Evolutionary conservation across 2,113 vertebrate species (phyloP).

Genomic region (Pleuronectes platessa): DNA sequence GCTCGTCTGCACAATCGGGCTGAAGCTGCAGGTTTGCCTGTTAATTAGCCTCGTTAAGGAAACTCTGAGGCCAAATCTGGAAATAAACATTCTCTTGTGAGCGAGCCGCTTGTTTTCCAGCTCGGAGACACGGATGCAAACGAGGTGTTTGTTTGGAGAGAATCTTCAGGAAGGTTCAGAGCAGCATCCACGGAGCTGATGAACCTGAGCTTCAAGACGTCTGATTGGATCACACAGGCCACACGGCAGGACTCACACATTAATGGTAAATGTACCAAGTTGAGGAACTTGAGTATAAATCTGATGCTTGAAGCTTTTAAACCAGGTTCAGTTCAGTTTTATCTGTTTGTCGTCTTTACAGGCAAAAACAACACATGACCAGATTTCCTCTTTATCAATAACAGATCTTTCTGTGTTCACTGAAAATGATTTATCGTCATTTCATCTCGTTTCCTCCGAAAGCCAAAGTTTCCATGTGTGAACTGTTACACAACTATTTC

Average conservation of each 20-base stretch:
- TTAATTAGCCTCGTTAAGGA: slow-evolving; percentile 73
- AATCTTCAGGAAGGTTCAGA: neutral
- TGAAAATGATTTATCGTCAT: neutral
- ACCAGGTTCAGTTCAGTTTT: too few relatives aligned
- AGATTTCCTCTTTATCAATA: neutral
- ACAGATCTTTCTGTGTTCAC: too few relatives aligned
- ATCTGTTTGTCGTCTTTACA: too few relatives aligned
- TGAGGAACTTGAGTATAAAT: too few relatives aligned
- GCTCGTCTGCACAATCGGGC: slow-evolving; percentile 22
- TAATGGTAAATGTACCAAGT: too few relatives aligned
- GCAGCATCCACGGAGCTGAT: neutral
- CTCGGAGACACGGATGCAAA: slow-evolving; percentile 2
- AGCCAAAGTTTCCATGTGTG: neutral
- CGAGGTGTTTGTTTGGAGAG: slow-evolving; percentile 2
- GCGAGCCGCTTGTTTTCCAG: slow-evolving; percentile 29
- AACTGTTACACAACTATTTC: neutral
- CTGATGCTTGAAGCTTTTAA: too few relatives aligned
- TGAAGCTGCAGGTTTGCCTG: slow-evolving; percentile 68
- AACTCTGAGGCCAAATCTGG: slow-evolving; percentile 59
- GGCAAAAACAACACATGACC: neutral
- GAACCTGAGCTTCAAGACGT: too few relatives aligned
- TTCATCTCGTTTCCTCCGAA: neutral
- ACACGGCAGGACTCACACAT: neutral
- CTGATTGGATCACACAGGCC: neutral
- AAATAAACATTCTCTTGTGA: slow-evolving; percentile 66